Conservation (phyloP, 2,113 vertebrate genomes). For the Anoplopoma fimbria region DNA sequence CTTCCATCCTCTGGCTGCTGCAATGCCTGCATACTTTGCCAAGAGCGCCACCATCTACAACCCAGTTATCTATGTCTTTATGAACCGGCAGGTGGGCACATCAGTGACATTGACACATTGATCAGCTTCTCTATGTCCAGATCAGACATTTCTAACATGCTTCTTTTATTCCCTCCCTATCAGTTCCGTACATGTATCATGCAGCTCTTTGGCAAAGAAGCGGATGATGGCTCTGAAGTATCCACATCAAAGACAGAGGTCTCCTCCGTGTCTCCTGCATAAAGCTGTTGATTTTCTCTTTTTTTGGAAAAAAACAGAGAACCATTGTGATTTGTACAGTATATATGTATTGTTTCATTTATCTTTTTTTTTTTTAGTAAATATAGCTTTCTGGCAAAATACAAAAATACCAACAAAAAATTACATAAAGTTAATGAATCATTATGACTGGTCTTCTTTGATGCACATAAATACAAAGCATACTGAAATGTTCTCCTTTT, state of each 20-base stretch:
- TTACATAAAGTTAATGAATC: conserved; percentile 27
- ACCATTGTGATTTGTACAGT: conserved; percentile 66
- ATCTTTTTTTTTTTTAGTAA: conserved; percentile 43
- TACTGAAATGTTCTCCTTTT: neutral
- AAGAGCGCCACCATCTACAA: conserved; percentile 95
- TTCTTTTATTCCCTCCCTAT: conserved; percentile 37
- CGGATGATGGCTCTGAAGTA: conserved; percentile 88
- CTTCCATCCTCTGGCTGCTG: conserved; percentile 89
- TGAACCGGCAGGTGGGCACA: conserved; percentile 90
- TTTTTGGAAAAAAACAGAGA: conserved; percentile 22
- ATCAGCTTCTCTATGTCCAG: neutral
- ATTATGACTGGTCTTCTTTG: conserved; percentile 54
- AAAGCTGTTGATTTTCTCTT: conserved; percentile 53
- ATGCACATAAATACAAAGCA: conserved; percentile 42
- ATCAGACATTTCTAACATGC: neutral
- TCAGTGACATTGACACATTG: neutral
- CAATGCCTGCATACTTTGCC: conserved; percentile 90
- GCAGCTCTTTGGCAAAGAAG: conserved; percentile 91
- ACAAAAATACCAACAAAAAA: conserved; percentile 49
- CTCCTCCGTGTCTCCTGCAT: conserved; percentile 89
- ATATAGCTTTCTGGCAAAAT: conserved; percentile 74
- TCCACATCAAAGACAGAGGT: conserved; percentile 90
- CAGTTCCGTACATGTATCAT: conserved; percentile 91
- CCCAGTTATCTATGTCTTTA: conserved; percentile 92
- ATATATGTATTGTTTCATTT: conserved; percentile 51